Conservation (phyloP, 2,113 vertebrate species). For the Hippocampus guttulatus region DNA sequence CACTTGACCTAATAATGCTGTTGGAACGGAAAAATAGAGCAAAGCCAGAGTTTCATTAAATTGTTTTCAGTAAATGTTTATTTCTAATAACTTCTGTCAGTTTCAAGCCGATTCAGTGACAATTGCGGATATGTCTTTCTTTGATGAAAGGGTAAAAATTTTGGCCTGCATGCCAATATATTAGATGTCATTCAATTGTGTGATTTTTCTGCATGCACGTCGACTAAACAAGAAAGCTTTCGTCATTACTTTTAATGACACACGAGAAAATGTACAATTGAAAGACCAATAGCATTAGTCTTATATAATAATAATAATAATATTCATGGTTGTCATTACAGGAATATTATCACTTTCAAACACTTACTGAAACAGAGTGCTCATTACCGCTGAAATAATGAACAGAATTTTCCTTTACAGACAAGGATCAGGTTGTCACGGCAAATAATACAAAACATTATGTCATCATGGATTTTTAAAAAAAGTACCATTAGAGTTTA, state of each 20-base stretch:
- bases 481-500: conserved; percentile 25
- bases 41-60: background rate
- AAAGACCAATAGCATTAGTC: background rate
- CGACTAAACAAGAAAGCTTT: background rate
- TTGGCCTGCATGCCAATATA: background rate
- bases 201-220: background rate
- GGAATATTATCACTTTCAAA: background rate
- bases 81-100: background rate
- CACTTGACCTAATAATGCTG: background rate
- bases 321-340: background rate
- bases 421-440: background rate
- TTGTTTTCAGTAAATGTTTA: background rate
- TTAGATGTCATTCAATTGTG: background rate
- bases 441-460: conserved; percentile 17
- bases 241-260: background rate
- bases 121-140: background rate
- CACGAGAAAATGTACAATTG: background rate
- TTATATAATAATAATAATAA: background rate
- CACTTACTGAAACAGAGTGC: background rate
- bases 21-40: background rate
- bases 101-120: background rate
- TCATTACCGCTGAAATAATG: background rate
- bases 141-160: background rate
- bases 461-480: background rate
- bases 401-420: background rate